phyloP scores from a whole-genome alignment of 2,888 invertebrate species.

The Noctuana brunneofusca region DNA sequence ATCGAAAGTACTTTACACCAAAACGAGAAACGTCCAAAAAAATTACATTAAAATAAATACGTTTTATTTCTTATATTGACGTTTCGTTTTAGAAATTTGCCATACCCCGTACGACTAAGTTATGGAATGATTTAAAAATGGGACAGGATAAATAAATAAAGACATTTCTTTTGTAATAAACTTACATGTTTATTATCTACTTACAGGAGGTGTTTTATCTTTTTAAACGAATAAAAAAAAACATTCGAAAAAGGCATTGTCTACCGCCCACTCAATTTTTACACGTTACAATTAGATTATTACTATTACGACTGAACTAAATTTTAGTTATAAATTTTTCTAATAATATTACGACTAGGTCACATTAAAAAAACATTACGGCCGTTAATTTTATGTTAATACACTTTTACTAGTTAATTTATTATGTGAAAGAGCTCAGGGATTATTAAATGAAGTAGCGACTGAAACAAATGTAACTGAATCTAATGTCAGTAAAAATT shows the following conservation, averaged over 20 bases:
- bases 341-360: slow-evolving; percentile 62
- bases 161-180: slow-evolving; percentile 59
- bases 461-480: too few species aligned
- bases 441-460: slow-evolving; percentile 14
- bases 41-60: too few species aligned
- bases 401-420: slow-evolving; percentile 21
- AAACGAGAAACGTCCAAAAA: too few species aligned
- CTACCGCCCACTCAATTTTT: slow-evolving; percentile 66
- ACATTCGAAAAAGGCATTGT: slow-evolving; percentile 52
- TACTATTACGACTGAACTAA: slow-evolving; percentile 37
- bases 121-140: neutral
- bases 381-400: slow-evolving; percentile 47
- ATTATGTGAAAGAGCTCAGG: slow-evolving; percentile 27
- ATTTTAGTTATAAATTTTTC: slow-evolving; percentile 45
- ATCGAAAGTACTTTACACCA: too few species aligned
- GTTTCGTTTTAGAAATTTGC: neutral
- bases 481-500: slow-evolving; percentile 4
- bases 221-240: slow-evolving; percentile 46
- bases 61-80: too few species aligned
- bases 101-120: neutral
- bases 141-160: neutral
- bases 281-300: slow-evolving; percentile 39
- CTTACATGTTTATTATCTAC: slow-evolving; percentile 77
- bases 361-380: slow-evolving; percentile 50
- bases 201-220: slow-evolving; percentile 61